These are phyloP conservation scores for Cryptocheilus praepositus DNA, from an alignment of 2,888 invertebrate genomes.

Conservation along the genomic window DNA sequence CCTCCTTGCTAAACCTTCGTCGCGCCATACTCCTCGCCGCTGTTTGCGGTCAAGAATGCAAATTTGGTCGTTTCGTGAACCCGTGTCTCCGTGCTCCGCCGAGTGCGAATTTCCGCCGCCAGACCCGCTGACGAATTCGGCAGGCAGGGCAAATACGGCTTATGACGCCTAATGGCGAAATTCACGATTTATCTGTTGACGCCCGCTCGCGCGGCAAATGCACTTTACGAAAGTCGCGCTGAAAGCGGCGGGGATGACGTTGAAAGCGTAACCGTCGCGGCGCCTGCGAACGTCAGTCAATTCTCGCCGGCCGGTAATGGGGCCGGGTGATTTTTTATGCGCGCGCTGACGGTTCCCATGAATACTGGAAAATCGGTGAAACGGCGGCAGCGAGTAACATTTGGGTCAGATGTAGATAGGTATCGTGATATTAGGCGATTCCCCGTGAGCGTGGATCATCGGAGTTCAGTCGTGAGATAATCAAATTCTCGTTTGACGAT, in stretches of 20 bases:
- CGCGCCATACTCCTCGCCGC: conserved; percentile 34
- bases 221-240: no score
- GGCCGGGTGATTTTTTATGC: no score
- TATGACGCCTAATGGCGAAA: conserved; percentile 43
- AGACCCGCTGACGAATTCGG: conserved; percentile 50
- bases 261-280: no score
- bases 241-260: neutral
- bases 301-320: no score
- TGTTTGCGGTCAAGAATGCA: conserved; percentile 66
- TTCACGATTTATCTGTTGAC: conserved; percentile 44
- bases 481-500: neutral
- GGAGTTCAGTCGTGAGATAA: neutral
- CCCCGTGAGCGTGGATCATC: neutral
- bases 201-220: no score
- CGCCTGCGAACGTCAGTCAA: no score
- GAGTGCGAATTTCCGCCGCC: conserved; percentile 49
- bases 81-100: conserved; percentile 37
- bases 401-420: neutral
- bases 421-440: neutral
- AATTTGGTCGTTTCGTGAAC: conserved; percentile 56
- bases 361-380: no score
- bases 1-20: conserved; percentile 51
- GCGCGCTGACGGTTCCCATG: no score
- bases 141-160: conserved; percentile 31
- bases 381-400: no score